Percentiles rank a stretch among this genome's conserved stretches.
Conservation (phyloP, 2,888 invertebrate genomes). For the Mimas tiliae region DNA sequence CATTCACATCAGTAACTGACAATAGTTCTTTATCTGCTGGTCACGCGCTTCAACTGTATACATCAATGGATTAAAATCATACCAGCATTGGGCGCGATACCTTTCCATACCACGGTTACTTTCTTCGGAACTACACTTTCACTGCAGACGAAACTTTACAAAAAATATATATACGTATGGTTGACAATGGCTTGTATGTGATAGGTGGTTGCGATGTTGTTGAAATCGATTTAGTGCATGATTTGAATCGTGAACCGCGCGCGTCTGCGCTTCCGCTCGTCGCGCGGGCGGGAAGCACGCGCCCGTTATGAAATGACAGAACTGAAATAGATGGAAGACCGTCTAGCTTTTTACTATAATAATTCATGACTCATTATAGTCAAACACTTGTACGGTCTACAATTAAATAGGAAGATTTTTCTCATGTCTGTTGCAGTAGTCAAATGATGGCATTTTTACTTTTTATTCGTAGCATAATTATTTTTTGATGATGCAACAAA, state of each 20-base stretch:
- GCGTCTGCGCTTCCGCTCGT: constrained; percentile 59
- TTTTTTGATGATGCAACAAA: constrained; percentile 40
- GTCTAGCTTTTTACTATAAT: constrained; percentile 7
- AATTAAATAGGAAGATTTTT: background rate
- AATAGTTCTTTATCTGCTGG: constrained; percentile 52
- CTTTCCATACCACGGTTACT: constrained; percentile 58
- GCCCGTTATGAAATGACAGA: constrained; percentile 54
- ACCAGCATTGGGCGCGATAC: constrained; percentile 45
- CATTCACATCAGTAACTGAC: constrained; percentile 39
- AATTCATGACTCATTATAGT: background rate
- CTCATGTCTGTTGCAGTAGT: background rate
- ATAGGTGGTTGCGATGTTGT: constrained; percentile 44
- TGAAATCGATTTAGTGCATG: constrained; percentile 50
- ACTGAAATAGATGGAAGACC: constrained; percentile 24
- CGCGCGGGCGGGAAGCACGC: constrained; percentile 52
- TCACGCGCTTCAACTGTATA: constrained; percentile 65
- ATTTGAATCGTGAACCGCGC: constrained; percentile 62
- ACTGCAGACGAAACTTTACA: constrained; percentile 46
- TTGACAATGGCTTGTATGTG: constrained; percentile 40
- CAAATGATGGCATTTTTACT: constrained; percentile 11
- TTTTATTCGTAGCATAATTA: constrained; percentile 26
- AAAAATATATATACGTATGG: constrained; percentile 38
- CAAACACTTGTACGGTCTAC: background rate
- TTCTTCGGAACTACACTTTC: constrained; percentile 68
- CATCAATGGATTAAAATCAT: constrained; percentile 66